Evolutionary conservation across 2,113 vertebrate species (phyloP), one percentile per base, ranked within the genome.

Genomic region (Microcebus tavaratra): DNA sequence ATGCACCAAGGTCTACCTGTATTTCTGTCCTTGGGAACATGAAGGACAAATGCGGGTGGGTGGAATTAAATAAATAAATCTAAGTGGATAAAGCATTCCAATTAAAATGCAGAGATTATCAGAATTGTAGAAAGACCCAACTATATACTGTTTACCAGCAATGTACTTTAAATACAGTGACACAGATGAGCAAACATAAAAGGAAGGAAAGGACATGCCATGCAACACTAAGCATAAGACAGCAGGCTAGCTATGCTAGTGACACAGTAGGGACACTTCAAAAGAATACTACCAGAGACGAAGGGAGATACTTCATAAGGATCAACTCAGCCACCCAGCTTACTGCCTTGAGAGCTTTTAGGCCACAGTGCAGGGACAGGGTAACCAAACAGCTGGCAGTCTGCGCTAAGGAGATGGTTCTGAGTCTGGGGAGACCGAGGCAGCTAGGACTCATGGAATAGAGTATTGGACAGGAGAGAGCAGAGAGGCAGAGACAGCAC

Each of bases 1-100:
- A 3, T 1, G 0, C 0, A 2, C 48, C 80, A 34, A 59, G n/a
- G 50, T 59, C 48, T 85, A 2, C 14, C 10, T 14, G 55, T 10
- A 27, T 1, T 6, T 8, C 31, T 14, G 31, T 29, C 45, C 29
- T 34, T 42, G 17, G 85, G 55, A 34, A 55, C 3, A 15, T 2
- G 11, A 53, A 25, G 13, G 18, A 23, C 20, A 42, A 34, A 53
- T 6, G 42, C 55, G 39, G 53, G 25, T 6, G 0, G 25, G 50
- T 29, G 31, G 42, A 48, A 27, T 39, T 39, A 45, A 45, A 45
- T 45, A 45, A 45, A 45, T 75, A 75, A 75, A 27, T 31, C 14
- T 29, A 75, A 75, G 42, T 75, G 27, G 73, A 29, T 29, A 48
- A 75, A 75, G 48, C 72, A 75, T 75, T 45, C 39, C 72, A 29